Base-by-base conservation (phyloP, 2,113 vertebrate genomes). In the Vidua chalybeata region DNA sequence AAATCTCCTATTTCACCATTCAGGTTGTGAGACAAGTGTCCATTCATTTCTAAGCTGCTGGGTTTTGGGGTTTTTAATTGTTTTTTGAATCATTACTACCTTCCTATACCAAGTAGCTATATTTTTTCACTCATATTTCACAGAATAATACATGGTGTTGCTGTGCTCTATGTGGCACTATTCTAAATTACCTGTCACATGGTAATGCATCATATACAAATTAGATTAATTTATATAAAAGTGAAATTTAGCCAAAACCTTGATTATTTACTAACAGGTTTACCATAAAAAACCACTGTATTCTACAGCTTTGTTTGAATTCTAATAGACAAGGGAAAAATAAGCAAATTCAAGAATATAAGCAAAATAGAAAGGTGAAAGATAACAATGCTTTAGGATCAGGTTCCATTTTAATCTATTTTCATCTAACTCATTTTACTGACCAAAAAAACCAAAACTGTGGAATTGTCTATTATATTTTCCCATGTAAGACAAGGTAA, bases 91-190 rank as follows among this genome's bases (percentile, higher is more conserved):
- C 89, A 58, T 54, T 85, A 43, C 14, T 55, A 52, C 16, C 27
- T 73, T 92, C 71, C 66, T 61, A 15, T 24, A 86, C 4, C 24
- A 68, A 56, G 11, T 20, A 89, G 23, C 37, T 71, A 1, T 61
- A 62, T 78, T 88, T 94, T 87, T 75, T 91, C 43, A 48, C 5
- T 80, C 39, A n/a, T 58, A 94, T 95, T 96, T 87, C 66, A 91
- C 35, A 64, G 55, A 91, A 56, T 12, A 69, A 46, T 51, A 78
- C n/a, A 64, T 30, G 15, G 78, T 76, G 51, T 24, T 86, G 74
- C 58, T 85, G 75, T 61, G 73, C 72, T 96, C 35, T 86, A 51
- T 3, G 8, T 72, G 59, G 83, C 4, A n/a, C 48, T 88, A 74
- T 68, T 76, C 63, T 76, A 83, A 86, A 87, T 63, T 56, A 91